phyloP scores from a whole-genome alignment of 2,888 invertebrate genomes.

The Parasteatoda lunata region DNA sequence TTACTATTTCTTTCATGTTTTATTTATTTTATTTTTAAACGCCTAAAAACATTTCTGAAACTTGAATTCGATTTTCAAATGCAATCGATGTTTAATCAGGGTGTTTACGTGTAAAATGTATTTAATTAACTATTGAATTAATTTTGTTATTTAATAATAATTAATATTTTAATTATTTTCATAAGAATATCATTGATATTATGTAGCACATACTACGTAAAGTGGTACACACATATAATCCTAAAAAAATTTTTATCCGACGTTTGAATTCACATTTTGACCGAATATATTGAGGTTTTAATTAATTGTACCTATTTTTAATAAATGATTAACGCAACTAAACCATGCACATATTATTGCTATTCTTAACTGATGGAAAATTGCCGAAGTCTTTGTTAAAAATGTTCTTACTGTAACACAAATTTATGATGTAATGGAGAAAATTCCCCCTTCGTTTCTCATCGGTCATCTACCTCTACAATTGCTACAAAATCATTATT shows the following conservation, averaged over 20 bases:
- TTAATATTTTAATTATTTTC: background rate
- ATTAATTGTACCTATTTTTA: background rate
- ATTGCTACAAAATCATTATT: too few species aligned
- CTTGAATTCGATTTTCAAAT: background rate
- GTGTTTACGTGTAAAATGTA: background rate
- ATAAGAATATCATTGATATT: too few species aligned
- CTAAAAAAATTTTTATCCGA: background rate
- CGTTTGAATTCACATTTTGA: too few species aligned
- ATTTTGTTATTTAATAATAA: background rate
- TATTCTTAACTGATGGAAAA: too few species aligned
- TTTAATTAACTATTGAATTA: background rate
- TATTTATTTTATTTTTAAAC: background rate
- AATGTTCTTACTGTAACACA: background rate
- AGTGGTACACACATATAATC: background rate
- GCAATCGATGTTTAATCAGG: background rate
- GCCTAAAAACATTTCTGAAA: background rate
- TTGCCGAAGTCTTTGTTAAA: background rate
- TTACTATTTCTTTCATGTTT: background rate
- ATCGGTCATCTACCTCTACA: background rate
- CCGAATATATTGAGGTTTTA: too few species aligned
- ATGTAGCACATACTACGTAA: too few species aligned
- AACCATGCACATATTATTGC: background rate
- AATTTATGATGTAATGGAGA: background rate
- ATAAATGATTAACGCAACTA: background rate
- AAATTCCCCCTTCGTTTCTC: background rate